phyloP scores from a whole-genome alignment of 2,797 vertebrate species.

The Gymnoscopelus braueri region DNA sequence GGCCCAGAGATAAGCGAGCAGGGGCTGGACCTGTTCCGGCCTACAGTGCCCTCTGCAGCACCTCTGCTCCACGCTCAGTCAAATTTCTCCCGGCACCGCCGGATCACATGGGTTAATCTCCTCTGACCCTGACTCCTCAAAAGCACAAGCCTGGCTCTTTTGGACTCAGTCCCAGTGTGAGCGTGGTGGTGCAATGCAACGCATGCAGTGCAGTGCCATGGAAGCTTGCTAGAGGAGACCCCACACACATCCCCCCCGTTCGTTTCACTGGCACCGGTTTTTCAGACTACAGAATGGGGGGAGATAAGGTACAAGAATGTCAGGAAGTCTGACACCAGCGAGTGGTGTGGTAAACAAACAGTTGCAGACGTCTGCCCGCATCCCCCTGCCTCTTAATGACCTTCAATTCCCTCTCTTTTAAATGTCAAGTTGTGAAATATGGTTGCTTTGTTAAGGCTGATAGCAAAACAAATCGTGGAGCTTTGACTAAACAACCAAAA shows the following conservation, averaged over 20 bases:
- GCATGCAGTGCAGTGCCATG: constrained; percentile 53
- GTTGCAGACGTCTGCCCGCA: constrained; percentile 78
- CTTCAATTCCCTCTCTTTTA: constrained; percentile 76
- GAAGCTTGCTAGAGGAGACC: constrained; percentile 47
- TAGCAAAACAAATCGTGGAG: constrained; percentile 53
- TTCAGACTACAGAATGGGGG: constrained; percentile 69
- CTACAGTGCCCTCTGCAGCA: constrained; percentile 96
- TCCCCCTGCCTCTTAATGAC: constrained; percentile 73
- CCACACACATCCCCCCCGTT: constrained; percentile 59
- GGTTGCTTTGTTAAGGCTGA: constrained; percentile 25
- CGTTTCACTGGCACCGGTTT: constrained; percentile 72
- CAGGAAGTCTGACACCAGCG: constrained; percentile 83
- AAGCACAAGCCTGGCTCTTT: constrained; percentile 79
- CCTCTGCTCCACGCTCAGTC: constrained; percentile 86
- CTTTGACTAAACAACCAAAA: not conserved
- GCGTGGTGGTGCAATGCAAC: constrained; percentile 28
- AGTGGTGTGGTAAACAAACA: constrained; percentile 81
- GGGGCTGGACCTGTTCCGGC: constrained; percentile 92
- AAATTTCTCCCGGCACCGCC: constrained; percentile 83
- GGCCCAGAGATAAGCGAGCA: constrained; percentile 93
- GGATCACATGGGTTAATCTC: constrained; percentile 81
- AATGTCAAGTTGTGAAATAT: constrained; percentile 76
- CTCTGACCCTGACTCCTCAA: constrained; percentile 77
- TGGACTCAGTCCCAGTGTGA: constrained; percentile 69
- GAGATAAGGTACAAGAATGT: constrained; percentile 83